Percentiles rank a stretch among this genome's conserved stretches.
Conservation (phyloP, 2,797 vertebrate genomes). For the Crypturellus tataupa region DNA sequence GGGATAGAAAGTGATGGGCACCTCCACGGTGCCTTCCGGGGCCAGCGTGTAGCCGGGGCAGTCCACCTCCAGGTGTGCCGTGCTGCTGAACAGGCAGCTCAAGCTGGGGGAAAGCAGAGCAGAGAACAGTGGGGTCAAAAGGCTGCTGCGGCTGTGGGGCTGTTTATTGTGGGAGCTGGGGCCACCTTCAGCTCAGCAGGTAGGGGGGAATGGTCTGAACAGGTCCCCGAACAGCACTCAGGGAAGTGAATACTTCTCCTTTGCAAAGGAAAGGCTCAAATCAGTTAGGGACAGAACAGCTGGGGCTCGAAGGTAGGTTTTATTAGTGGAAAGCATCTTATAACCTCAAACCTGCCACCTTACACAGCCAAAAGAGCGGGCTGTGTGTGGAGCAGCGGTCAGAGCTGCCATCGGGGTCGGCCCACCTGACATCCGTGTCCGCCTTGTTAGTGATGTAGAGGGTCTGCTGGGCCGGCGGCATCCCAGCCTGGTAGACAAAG, state of each 20-base stretch:
- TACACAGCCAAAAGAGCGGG: background rate
- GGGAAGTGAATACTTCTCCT: background rate
- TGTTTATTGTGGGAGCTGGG: background rate
- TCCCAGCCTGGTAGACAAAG: slow-evolving; percentile 84
- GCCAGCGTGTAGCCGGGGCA: slow-evolving; percentile 78
- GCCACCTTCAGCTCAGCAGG: background rate
- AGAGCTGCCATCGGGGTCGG: accelerated
- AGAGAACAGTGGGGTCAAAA: background rate
- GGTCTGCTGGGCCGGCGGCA: slow-evolving; percentile 78
- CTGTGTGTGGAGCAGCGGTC: background rate
- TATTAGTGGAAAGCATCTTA: no score
- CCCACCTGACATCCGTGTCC: slow-evolving; percentile 81
- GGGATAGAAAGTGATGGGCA: slow-evolving; percentile 88
- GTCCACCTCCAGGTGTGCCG: slow-evolving; percentile 79
- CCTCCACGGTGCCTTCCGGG: slow-evolving; percentile 79
- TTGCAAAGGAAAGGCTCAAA: background rate
- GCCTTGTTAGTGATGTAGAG: slow-evolving; percentile 87
- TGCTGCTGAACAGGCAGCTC: slow-evolving; percentile 84
- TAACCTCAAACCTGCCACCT: background rate
- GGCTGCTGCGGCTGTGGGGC: background rate
- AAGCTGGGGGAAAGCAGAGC: slow-evolving; percentile 77
- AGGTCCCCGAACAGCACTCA: no score
- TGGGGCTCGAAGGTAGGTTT: background rate
- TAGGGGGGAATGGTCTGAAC: no score
- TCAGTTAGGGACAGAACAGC: background rate